These are phyloP conservation scores for Ptychobarbus kaznakovi DNA, from an alignment of 2,797 vertebrate genomes.

Conservation along the genomic window DNA sequence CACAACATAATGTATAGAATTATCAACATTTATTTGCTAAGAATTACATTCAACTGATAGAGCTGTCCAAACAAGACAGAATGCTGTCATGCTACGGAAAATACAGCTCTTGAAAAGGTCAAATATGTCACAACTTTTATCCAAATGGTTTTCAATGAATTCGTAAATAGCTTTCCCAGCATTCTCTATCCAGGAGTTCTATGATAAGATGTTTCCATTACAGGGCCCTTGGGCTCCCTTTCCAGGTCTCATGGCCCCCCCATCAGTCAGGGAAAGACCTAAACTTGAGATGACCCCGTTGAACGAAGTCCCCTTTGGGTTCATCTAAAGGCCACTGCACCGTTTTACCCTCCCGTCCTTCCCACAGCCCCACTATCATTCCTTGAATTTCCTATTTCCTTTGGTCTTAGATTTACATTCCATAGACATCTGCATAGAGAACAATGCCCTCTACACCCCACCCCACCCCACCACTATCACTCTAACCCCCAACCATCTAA, in stretches of 20 bases:
- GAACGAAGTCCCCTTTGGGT: conserved; percentile 92
- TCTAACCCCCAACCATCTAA: conserved; percentile 55
- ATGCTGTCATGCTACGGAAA: background rate
- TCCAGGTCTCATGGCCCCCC: conserved; percentile 73
- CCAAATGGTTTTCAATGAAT: background rate
- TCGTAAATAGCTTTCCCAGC: conserved; percentile 11
- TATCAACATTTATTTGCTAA: background rate
- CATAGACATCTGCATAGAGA: conserved; percentile 21
- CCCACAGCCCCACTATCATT: conserved; percentile 67
- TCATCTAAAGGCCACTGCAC: conserved; percentile 91
- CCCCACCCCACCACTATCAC: conserved; percentile 17
- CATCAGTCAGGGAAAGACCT: conserved; percentile 96
- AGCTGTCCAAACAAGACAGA: background rate
- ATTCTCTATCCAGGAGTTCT: conserved; percentile 79
- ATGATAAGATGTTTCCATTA: conserved; percentile 86
- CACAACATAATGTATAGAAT: background rate
- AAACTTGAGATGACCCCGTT: conserved; percentile 99
- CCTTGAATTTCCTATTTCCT: conserved; percentile 68
- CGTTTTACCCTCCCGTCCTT: conserved; percentile 66
- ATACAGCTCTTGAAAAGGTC: background rate
- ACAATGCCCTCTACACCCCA: background rate
- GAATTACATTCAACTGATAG: background rate
- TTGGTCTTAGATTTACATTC: conserved; percentile 62
- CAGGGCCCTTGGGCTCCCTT: conserved; percentile 74
- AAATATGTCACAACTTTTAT: background rate